A percentile compares a stretch with the other conserved stretches of the same genome.
phyloP scores from a whole-genome alignment of 1,140 invertebrate genomes.

The Camponotus floridanus region DNA sequence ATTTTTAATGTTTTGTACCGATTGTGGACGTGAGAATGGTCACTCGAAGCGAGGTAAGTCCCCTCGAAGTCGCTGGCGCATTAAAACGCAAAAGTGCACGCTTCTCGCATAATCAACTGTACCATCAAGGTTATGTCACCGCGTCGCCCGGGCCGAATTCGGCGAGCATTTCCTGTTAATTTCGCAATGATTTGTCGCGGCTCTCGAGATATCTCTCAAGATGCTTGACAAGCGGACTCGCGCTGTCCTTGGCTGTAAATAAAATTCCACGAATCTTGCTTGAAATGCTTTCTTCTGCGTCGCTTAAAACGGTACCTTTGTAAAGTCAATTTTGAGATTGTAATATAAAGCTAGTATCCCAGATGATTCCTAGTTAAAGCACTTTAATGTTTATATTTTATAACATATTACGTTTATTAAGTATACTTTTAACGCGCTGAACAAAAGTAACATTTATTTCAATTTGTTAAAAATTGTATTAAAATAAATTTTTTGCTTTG shows the following conservation, averaged over 20 bases:
- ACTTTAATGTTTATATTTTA: not conserved
- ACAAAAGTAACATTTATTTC: not conserved
- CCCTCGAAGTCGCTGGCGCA: not conserved
- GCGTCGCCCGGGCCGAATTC: not conserved
- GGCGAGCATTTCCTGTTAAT: not conserved
- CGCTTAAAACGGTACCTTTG: not conserved
- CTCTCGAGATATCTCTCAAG: not conserved
- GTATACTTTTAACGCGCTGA: not conserved
- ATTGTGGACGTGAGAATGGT: slow-evolving; percentile 75
- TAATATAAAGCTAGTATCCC: not conserved
- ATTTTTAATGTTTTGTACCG: slow-evolving; percentile 77
- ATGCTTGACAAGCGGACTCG: not conserved
- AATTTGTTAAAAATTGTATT: not conserved
- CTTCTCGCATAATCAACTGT: not conserved
- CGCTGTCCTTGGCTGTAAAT: not conserved
- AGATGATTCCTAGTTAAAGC: not conserved
- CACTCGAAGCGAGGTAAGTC: slow-evolving; percentile 74
- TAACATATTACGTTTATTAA: not conserved
- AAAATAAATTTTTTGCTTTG: not conserved
- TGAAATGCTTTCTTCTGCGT: not conserved
- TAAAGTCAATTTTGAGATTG: not conserved
- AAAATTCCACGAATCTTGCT: not conserved
- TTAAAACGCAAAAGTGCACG: not conserved
- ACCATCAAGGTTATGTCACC: slow-evolving; percentile 27
- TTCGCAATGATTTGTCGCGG: not conserved